Evolutionary conservation across 2,113 vertebrate species (phyloP).

Genomic region (human): GRCh38 chr2:30387001-30387500

Average conservation of each 20-base stretch:
- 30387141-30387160: background rate
- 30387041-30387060: background rate
- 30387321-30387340: conserved; percentile 30
- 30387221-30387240: background rate
- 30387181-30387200: background rate
- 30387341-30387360: background rate
- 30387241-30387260: background rate
- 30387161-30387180: background rate
- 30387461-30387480: background rate
- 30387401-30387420: background rate
- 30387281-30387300: conserved; percentile 13
- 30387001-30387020: background rate
- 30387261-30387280: background rate
- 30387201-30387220: background rate
- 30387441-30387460: background rate
- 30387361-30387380: background rate
- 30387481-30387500: background rate
- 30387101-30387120: background rate
- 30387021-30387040: background rate
- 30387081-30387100: background rate
- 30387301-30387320: conserved; percentile 22
- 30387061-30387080: background rate
- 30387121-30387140: background rate
- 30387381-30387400: conserved; percentile 1
- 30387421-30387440: background rate